Evolutionary conservation across 2,797 vertebrate species (phyloP).

Genomic region (Taeniopygia guttata): DNA sequence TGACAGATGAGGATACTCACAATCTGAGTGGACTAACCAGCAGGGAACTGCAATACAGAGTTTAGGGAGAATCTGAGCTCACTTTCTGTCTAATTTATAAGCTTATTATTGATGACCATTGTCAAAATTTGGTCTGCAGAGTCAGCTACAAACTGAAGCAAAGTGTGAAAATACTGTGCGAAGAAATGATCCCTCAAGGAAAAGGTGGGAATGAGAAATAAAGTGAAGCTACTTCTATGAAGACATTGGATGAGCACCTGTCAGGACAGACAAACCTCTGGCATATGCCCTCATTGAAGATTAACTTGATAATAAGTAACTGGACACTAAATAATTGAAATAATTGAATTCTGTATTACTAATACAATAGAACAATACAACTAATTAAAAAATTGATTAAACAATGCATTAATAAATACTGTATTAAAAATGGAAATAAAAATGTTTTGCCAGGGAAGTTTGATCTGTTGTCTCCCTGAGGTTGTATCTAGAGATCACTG

Average conservation of each 20-base stretch:
- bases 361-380: not conserved
- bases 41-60: not conserved
- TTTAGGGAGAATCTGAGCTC: not conserved
- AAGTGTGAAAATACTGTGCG: not conserved
- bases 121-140: not conserved
- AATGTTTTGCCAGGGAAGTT: not conserved
- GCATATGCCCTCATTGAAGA: not conserved
- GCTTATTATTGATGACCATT: not conserved
- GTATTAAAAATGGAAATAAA: not conserved
- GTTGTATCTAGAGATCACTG: accelerated
- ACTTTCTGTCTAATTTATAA: not conserved
- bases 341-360: not conserved
- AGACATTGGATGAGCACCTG: not conserved
- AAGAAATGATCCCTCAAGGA: not conserved
- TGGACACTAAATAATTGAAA: not conserved
- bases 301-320: not conserved
- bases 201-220: not conserved
- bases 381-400: not conserved
- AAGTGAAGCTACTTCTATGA: not conserved
- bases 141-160: not conserved
- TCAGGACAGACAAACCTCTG: not conserved
- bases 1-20: not conserved
- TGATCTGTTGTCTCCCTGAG: not conserved
- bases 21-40: not conserved
- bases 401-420: not conserved